phyloP scores from a whole-genome alignment of 2,113 vertebrate species.

The Cyanoliseus patagonus region DNA sequence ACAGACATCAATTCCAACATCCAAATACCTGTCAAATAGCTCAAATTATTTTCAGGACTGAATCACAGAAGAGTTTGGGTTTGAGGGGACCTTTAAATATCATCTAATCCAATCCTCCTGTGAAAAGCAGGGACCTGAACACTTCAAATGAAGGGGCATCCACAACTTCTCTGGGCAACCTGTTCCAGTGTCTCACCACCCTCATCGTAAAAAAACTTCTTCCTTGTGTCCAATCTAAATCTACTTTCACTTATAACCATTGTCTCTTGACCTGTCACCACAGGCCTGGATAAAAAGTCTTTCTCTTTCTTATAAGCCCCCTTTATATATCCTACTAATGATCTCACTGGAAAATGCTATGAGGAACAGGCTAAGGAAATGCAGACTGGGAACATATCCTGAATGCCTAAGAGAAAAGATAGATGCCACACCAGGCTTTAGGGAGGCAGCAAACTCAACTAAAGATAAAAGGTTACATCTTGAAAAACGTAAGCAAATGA shows the following conservation, averaged over 20 bases:
- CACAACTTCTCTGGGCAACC: background rate
- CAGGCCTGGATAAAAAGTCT: background rate
- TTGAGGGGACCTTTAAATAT: background rate
- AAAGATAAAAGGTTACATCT: background rate
- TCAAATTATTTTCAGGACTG: background rate
- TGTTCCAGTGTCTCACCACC: background rate
- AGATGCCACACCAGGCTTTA: background rate
- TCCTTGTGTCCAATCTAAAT: background rate
- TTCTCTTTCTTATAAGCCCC: background rate
- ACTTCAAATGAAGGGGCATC: background rate
- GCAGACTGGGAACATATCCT: background rate
- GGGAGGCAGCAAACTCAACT: background rate
- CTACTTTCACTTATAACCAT: background rate
- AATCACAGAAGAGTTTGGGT: background rate
- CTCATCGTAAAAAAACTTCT: background rate
- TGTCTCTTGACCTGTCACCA: background rate
- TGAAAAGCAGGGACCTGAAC: background rate
- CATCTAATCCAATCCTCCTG: background rate
- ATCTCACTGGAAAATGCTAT: background rate
- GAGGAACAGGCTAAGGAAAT: background rate
- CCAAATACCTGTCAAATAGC: background rate
- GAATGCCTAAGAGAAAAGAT: background rate
- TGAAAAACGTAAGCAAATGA: background rate
- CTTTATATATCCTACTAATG: background rate
- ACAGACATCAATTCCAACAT: background rate